Evolutionary conservation across 2,797 vertebrate species (phyloP), one percentile per base, ranked within the genome.

Genomic region (Iguana delicatissima): DNA sequence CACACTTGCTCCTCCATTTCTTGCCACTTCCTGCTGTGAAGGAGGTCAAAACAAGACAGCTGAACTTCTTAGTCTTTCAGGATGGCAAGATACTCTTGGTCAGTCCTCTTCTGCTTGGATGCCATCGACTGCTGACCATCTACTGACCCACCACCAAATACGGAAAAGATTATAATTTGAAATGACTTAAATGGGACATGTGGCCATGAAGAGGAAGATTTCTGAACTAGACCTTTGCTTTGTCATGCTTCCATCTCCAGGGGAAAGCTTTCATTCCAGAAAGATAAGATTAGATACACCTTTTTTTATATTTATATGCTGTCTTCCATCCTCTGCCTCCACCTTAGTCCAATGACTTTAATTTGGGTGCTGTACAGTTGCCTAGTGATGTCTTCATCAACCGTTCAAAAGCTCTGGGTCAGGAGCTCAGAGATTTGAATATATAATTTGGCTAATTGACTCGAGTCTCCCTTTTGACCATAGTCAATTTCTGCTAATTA

Each of bases 401-500:
- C 85, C 29, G 4, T 69, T 93, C 89, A 92, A 95, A 96, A 94
- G 95, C 95, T 89, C 91, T 79, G 81, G 95, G 96, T 96, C 96
- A 96, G 92, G 95, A 96, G 95, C 95, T 94, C 72, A 92, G 96
- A 96, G 96, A 96, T 95, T 96, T 96, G 95, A 92, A 96, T 95
- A 93, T 95, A 95, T 94, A 93, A 93, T 87, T 50, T 92, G 0
- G 4, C 83, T 96, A 96, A 96, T 96, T 93, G 94, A 90, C 91
- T 95, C 35, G 92, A 95, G 94, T 94, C 88, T 93, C 95, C 94
- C 92, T 95, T 96, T 96, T 96, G 95, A 96, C 96, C 96, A 95
- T 86, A 96, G 92, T 94, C 94, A 96, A 96, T 96, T 96, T 94
- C 95, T 92, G 92, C 93, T 96, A 96, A 96, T 96, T 96, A 96